Conservation (phyloP, 2,797 vertebrate genomes). For the Chromis chromis region DNA sequence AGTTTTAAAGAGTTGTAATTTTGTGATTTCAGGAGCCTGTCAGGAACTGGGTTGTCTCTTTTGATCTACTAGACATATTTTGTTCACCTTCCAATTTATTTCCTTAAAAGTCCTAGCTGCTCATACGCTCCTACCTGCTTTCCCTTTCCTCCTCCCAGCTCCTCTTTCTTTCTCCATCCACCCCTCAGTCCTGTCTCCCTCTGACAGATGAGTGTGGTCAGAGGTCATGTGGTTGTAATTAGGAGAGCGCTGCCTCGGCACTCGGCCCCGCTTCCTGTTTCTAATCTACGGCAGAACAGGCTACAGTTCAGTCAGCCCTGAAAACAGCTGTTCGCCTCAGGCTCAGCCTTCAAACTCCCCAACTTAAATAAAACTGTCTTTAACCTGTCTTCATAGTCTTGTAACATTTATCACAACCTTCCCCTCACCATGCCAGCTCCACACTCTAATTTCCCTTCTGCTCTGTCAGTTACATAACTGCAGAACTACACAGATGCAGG, state of each 20-base stretch:
- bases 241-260: conserved; percentile 53
- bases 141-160: background rate
- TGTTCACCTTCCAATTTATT: background rate
- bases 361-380: conserved; percentile 53
- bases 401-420: conserved; percentile 44
- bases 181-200: conserved; percentile 16
- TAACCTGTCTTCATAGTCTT: conserved; percentile 45
- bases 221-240: conserved; percentile 75
- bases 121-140: background rate
- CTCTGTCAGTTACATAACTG: conserved; percentile 43
- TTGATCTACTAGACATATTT: conserved; percentile 10
- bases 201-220: conserved; percentile 62
- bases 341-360: conserved; percentile 45
- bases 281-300: conserved; percentile 62
- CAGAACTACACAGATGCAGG: background rate
- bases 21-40: conserved; percentile 18
- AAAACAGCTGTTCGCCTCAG: conserved; percentile 56
- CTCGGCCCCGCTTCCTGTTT: conserved; percentile 66
- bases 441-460: conserved; percentile 21
- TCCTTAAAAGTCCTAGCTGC: background rate
- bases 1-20: conserved; percentile 16
- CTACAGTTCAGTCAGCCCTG: conserved; percentile 37
- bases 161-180: background rate
- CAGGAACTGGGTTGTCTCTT: background rate
- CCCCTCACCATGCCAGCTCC: background rate